Percentiles rank a stretch among this genome's conserved stretches.
Evolutionary conservation across 92 coral and sea anemone species (phyloP).

Genomic region (Epizoanthus ramosus): DNA sequence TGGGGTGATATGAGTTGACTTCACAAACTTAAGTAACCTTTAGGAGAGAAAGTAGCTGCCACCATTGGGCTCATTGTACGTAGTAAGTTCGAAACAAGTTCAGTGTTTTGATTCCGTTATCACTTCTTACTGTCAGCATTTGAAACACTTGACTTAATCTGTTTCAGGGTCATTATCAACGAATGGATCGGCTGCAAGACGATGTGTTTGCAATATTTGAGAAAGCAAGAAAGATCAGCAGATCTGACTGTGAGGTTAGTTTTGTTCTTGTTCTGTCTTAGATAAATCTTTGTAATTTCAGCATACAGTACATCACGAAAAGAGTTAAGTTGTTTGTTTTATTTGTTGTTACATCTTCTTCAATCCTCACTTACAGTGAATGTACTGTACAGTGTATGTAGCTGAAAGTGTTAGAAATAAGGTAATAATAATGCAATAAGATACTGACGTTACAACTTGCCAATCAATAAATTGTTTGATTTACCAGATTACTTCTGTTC

Average conservation of each 20-base stretch:
- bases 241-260: constrained; percentile 88
- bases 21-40: too few species aligned
- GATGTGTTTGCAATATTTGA: constrained; percentile 93
- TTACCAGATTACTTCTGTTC: too few species aligned
- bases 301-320: background rate
- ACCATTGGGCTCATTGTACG: background rate
- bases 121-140: background rate
- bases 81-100: background rate
- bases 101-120: background rate
- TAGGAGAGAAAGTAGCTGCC: too few species aligned
- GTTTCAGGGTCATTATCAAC: constrained; percentile 77
- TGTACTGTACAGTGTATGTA: too few species aligned
- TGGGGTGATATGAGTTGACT: too few species aligned
- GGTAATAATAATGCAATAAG: too few species aligned
- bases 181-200: constrained; percentile 93
- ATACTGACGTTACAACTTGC: too few species aligned
- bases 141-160: background rate
- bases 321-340: too few species aligned
- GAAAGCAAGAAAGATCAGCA: constrained; percentile 85
- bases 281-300: background rate
- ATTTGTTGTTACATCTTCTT: too few species aligned
- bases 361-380: too few species aligned
- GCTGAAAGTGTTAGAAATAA: too few species aligned
- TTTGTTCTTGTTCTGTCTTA: background rate
- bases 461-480: too few species aligned